Conservation (phyloP, 2,888 invertebrate genomes). For the Nephrocerus scutellatus region DNA sequence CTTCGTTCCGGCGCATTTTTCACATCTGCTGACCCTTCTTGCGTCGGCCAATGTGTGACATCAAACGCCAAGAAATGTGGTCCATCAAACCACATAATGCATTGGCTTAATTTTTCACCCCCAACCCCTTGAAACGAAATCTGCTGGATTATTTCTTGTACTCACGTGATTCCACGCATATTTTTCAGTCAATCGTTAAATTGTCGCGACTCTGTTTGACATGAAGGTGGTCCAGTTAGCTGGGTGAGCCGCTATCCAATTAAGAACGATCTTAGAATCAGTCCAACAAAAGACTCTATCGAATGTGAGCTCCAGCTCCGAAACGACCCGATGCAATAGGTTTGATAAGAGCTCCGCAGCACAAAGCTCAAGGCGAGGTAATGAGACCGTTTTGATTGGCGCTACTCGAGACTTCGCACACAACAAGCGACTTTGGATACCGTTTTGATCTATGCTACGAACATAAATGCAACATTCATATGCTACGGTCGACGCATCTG, state of each 20-base stretch:
- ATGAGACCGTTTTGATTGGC: constrained; percentile 16
- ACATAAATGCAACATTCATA: constrained; percentile 11
- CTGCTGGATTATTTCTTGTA: constrained; percentile 31
- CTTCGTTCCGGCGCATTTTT: constrained; percentile 2
- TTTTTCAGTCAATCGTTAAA: constrained; percentile 8
- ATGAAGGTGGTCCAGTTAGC: constrained; percentile 19
- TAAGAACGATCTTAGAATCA: constrained; percentile 18
- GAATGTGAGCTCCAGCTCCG: constrained; percentile 8
- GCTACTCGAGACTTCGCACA: constrained; percentile 15
- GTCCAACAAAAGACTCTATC: constrained; percentile 18
- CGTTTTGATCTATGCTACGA: neutral
- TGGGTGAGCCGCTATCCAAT: constrained; percentile 19
- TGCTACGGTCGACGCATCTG: constrained; percentile 20
- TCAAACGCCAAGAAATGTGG: constrained; percentile 6
- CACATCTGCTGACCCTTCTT: neutral
- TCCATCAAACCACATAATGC: constrained; percentile 4
- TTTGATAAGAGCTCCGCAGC: constrained; percentile 27
- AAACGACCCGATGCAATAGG: constrained; percentile 16
- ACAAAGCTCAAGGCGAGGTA: constrained; percentile 31
- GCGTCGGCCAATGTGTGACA: constrained; percentile 2
- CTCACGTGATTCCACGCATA: constrained; percentile 29
- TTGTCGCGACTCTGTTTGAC: constrained; percentile 15
- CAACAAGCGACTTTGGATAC: neutral
- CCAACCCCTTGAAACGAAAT: constrained; percentile 30
- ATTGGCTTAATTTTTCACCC: constrained; percentile 1